These are phyloP conservation scores for Apostichopus leukothele DNA, from an alignment of 53 echinoderm and acorn worm genomes.

Conservation along the genomic window DNA sequence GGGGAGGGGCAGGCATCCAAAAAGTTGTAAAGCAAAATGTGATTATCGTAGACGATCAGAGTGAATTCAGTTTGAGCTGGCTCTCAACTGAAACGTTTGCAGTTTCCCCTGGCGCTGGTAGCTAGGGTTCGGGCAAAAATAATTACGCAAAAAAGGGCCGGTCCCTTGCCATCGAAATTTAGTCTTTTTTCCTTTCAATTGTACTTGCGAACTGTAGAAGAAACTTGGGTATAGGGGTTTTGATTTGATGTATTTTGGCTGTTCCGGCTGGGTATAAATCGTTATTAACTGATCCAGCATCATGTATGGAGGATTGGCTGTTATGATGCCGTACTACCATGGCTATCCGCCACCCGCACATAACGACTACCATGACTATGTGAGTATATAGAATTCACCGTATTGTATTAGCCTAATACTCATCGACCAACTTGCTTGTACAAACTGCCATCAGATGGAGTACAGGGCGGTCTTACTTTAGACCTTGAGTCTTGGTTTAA, in stretches of 20 bases:
- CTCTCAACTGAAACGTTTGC: conserved; percentile 15
- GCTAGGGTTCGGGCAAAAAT: conserved; percentile 5
- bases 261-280: neutral
- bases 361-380: conserved; percentile 40
- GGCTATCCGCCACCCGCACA: conserved; percentile 10
- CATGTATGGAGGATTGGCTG: conserved; percentile 19
- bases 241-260: no score
- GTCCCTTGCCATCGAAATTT: neutral
- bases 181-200: neutral
- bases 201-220: no score
- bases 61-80: conserved; percentile 37
- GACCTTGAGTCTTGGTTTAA: no score
- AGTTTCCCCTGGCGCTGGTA: conserved; percentile 47
- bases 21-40: neutral
- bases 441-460: no score
- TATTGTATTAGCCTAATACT: no score
- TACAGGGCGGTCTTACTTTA: no score
- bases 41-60: neutral
- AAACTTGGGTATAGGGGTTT: no score
- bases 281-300: neutral
- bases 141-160: conserved; percentile 9
- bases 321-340: conserved; percentile 45
- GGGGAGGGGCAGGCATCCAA: neutral
- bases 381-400: neutral
- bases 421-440: no score